Conservation (phyloP, 2,888 invertebrate genomes). For the Drosophila borealis region DNA sequence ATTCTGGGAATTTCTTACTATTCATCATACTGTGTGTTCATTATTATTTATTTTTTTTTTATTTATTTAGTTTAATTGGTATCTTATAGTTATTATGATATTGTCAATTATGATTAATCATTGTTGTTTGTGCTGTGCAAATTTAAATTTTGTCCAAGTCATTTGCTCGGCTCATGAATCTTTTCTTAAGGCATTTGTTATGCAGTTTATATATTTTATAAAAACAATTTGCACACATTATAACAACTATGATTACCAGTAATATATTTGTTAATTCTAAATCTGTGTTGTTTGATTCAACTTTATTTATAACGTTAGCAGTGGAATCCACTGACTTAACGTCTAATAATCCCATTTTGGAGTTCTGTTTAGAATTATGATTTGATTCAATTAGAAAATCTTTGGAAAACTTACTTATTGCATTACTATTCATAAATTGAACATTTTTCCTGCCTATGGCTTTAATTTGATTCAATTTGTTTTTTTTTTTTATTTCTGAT, state of each 20-base stretch:
- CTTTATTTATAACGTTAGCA: not conserved
- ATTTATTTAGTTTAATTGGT: too few species aligned
- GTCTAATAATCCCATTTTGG: constrained; percentile 1
- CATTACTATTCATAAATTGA: constrained; percentile 2
- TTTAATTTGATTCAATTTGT: not conserved
- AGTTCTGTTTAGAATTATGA: not conserved
- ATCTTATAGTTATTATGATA: too few species aligned
- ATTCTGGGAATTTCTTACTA: too few species aligned
- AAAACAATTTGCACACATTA: not conserved
- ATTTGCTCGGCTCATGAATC: too few species aligned
- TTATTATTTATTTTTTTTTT: too few species aligned
- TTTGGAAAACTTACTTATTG: not conserved
- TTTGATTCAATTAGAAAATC: constrained; percentile 4
- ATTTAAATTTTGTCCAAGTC: too few species aligned
- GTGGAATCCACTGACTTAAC: not conserved
- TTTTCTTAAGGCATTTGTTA: too few species aligned
- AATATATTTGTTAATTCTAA: not conserved
- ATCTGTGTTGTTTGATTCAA: not conserved
- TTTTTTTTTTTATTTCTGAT: not conserved
- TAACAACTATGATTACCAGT: not conserved
- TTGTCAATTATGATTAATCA: too few species aligned
- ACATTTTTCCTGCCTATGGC: not conserved
- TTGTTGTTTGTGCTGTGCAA: too few species aligned
- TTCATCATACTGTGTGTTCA: too few species aligned
- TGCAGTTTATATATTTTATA: too few species aligned